A percentile compares a stretch with the other conserved stretches of the same genome.
These are phyloP conservation scores for Intellagama lesueurii DNA, from an alignment of 2,797 vertebrate genomes.

Conservation along the genomic window DNA sequence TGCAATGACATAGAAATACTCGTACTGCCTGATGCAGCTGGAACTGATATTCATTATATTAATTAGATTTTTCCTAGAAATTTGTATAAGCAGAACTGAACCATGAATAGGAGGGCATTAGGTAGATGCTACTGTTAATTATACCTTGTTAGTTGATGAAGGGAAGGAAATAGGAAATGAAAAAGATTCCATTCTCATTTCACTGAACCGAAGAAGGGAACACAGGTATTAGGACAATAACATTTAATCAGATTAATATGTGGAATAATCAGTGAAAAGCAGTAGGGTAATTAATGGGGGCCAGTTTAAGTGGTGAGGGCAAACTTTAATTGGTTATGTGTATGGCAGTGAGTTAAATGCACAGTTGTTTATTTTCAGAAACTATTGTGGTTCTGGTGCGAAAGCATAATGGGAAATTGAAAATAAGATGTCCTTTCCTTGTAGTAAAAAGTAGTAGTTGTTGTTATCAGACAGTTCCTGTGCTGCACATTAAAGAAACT, in stretches of 20 bases:
- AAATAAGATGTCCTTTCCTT: not conserved
- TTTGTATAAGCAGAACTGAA: constrained; percentile 50
- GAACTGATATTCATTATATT: constrained; percentile 49
- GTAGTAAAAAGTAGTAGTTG: not conserved
- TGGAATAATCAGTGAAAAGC: not conserved
- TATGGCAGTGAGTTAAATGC: not conserved
- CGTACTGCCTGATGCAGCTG: constrained; percentile 38
- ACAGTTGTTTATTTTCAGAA: not conserved
- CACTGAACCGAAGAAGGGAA: not conserved
- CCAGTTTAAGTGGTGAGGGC: not conserved
- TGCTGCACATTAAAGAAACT: not conserved
- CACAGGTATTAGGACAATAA: not conserved
- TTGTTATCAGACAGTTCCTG: not conserved
- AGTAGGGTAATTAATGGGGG: not conserved
- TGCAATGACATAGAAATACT: constrained; percentile 47
- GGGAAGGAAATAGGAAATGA: constrained; percentile 23
- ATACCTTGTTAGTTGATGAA: constrained; percentile 35
- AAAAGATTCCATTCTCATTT: constrained; percentile 42
- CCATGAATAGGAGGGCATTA: constrained; percentile 27
- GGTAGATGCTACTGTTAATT: constrained; percentile 24
- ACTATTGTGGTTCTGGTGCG: not conserved
- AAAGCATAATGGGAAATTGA: not conserved
- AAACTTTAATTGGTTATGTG: not conserved
- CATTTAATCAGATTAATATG: constrained; percentile 5
- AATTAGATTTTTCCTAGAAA: constrained; percentile 58